These are phyloP conservation scores for Heteromurus nitidus DNA, from an alignment of 2,888 invertebrate genomes.

Conservation along the genomic window DNA sequence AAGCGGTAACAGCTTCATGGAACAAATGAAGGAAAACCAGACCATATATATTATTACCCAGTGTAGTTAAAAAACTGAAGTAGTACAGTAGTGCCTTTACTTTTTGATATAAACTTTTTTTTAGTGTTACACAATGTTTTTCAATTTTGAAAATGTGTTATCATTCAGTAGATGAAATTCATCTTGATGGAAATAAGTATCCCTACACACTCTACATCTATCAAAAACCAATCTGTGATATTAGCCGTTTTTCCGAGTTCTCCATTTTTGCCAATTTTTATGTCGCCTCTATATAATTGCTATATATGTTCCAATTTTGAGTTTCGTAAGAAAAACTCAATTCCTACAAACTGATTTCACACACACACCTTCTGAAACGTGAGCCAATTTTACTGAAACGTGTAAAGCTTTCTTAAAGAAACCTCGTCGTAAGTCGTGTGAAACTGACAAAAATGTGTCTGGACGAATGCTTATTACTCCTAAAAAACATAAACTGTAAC, in stretches of 20 bases:
- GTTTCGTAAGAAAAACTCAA: no score
- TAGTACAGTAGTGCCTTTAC: constrained; percentile 30
- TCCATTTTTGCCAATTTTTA: constrained; percentile 46
- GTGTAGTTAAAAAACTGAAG: no score
- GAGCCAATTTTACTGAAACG: no score
- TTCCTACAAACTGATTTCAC: no score
- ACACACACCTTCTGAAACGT: no score
- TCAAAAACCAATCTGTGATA: constrained; percentile 64
- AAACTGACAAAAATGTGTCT: no score
- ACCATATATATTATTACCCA: background rate
- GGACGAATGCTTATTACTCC: no score
- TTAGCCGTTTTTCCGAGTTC: constrained; percentile 56
- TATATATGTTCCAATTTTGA: no score
- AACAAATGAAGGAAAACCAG: background rate
- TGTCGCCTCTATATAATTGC: no score
- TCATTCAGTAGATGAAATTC: constrained; percentile 1
- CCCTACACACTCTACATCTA: constrained; percentile 1
- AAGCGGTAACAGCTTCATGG: background rate
- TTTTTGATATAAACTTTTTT: constrained; percentile 3
- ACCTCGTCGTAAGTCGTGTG: no score
- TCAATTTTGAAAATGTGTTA: constrained; percentile 20
- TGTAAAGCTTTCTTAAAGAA: no score
- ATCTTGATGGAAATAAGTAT: background rate
- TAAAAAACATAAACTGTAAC: no score
- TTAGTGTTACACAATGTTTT: constrained; percentile 3